Percentiles rank a stretch among this genome's conserved stretches.
Conservation (phyloP, 2,113 vertebrate genomes). For the Thymallus thymallus region DNA sequence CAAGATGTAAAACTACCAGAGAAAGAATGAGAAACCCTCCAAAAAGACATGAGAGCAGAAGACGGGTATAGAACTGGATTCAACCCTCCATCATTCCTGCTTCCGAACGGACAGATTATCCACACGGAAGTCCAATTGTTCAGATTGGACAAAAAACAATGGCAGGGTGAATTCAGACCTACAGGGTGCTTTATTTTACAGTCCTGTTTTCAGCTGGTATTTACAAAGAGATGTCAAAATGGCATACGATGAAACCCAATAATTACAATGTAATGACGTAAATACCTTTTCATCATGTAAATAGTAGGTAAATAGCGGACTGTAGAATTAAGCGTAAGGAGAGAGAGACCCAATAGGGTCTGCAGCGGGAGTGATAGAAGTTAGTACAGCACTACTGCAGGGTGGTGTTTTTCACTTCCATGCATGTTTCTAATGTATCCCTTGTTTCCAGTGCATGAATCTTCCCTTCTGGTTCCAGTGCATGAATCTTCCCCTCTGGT, state of each 20-base stretch:
- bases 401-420: too few species aligned
- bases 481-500: too few species aligned
- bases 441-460: background rate
- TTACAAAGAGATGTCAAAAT: too few species aligned
- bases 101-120: background rate
- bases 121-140: background rate
- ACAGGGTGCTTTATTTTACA: conserved; percentile 33
- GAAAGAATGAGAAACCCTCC: background rate
- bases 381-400: background rate
- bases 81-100: too few species aligned
- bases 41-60: background rate
- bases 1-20: background rate
- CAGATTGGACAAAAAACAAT: conserved; percentile 64
- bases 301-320: too few species aligned
- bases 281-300: too few species aligned
- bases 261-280: too few species aligned
- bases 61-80: conserved; percentile 3
- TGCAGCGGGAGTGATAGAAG: background rate
- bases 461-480: too few species aligned
- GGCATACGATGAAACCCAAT: too few species aligned
- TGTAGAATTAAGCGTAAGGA: background rate
- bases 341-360: background rate
- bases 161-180: conserved; percentile 40
- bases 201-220: too few species aligned
- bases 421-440: background rate